Percentiles rank a stretch among this genome's conserved stretches.
phyloP scores from a whole-genome alignment of 2,113 vertebrate species.

The Carettochelys insculpta region DNA sequence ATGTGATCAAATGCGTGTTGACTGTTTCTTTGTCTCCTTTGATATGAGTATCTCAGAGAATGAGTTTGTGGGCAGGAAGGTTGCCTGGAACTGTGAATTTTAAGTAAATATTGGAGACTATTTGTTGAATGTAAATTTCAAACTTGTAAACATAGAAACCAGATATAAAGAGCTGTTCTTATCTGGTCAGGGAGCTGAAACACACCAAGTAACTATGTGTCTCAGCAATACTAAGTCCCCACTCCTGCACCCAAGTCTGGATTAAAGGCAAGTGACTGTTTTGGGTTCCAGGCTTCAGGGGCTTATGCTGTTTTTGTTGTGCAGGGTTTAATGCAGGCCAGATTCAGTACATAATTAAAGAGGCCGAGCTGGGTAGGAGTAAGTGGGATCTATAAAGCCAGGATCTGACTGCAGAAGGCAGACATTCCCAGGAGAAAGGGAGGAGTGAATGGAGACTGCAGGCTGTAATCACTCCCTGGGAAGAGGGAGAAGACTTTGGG shows the following conservation, averaged over 20 bases:
- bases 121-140: neutral
- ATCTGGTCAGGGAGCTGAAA: neutral
- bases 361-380: no score
- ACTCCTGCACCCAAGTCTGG: neutral
- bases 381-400: no score
- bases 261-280: no score
- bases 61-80: neutral
- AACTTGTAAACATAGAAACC: neutral
- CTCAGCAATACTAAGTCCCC: neutral
- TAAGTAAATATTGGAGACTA: neutral
- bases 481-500: no score
- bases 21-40: neutral
- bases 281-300: no score
- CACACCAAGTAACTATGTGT: neutral
- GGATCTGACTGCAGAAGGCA: no score
- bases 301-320: neutral
- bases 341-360: no score
- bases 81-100: neutral
- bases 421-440: no score
- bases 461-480: no score
- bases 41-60: neutral
- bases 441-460: no score
- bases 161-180: neutral
- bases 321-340: no score
- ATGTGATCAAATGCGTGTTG: neutral